Percentiles rank a stretch among this genome's conserved stretches.
phyloP scores from a whole-genome alignment of 2,113 vertebrate genomes.

The Podocnemis expansa region DNA sequence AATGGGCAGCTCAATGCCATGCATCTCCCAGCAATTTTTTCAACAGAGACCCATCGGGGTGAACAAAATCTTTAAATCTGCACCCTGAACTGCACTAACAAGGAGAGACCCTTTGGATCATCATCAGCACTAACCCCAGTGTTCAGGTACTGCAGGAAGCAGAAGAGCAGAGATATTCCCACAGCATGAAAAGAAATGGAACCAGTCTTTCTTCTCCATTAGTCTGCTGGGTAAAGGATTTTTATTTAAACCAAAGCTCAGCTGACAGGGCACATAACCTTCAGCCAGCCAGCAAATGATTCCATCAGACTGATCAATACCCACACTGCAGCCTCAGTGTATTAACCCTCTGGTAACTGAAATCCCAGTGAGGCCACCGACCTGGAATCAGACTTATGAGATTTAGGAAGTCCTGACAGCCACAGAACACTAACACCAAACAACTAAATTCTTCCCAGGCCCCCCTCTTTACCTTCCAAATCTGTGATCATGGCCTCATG shows the following conservation, averaged over 20 bases:
- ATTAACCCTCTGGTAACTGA: conserved; percentile 61
- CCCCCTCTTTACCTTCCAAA: conserved; percentile 86
- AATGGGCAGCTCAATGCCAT: not conserved
- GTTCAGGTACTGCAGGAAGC: conserved; percentile 32
- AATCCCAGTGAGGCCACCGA: not conserved
- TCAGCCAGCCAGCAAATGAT: conserved; percentile 45
- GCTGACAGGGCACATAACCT: conserved; percentile 65
- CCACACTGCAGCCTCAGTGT: conserved; percentile 1
- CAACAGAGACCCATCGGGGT: not conserved
- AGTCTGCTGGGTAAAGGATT: conserved; percentile 44
- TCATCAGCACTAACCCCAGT: conserved; percentile 55
- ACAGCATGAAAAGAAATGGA: conserved; percentile 57
- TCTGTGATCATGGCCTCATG: conserved; percentile 99
- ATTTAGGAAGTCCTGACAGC: not conserved
- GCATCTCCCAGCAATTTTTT: not conserved
- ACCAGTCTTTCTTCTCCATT: conserved; percentile 63
- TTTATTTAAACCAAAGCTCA: conserved; percentile 68
- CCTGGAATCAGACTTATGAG: not conserved
- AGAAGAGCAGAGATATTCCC: conserved; percentile 41
- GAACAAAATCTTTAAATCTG: not conserved
- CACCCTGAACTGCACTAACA: not conserved
- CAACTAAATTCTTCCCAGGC: not conserved
- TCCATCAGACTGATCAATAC: conserved; percentile 61
- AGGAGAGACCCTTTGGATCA: not conserved
- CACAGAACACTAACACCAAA: not conserved